A percentile compares a stretch with the other conserved stretches of the same genome.
Evolutionary conservation across 2,797 vertebrate genomes (phyloP).

Genomic region (Rhinatrema bivittatum): DNA sequence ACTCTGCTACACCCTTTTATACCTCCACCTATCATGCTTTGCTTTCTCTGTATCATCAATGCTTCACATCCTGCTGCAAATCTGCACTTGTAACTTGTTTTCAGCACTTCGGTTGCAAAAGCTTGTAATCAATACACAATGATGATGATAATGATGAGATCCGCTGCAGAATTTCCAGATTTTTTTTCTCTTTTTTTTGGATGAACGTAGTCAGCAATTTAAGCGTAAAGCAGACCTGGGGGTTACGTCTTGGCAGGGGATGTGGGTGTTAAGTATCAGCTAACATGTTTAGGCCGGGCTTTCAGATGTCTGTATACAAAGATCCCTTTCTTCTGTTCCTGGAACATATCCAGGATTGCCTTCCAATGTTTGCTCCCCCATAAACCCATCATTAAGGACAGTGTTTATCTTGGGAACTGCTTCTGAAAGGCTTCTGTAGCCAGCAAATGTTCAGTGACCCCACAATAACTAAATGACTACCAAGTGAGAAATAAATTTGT

Average conservation of each 20-base stretch:
- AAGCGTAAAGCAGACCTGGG: no score
- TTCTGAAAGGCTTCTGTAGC: constrained; percentile 56
- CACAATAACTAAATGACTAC: constrained; percentile 49
- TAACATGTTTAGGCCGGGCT: constrained; percentile 67
- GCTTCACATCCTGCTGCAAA: no score
- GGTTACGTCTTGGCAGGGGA: constrained; percentile 61
- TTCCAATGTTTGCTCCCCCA: constrained; percentile 53
- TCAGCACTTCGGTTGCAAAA: no score
- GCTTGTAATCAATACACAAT: no score
- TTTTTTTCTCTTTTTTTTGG: no score
- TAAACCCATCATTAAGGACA: constrained; percentile 59
- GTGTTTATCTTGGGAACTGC: constrained; percentile 58
- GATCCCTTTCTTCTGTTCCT: constrained; percentile 57
- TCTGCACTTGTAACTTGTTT: no score
- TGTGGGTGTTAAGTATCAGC: constrained; percentile 69
- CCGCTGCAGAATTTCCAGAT: no score
- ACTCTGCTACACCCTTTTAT: no score
- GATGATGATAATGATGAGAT: no score
- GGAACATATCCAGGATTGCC: constrained; percentile 66
- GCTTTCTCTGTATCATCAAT: no score
- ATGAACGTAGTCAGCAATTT: no score
- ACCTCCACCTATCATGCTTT: no score
- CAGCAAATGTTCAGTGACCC: constrained; percentile 64
- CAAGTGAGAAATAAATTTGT: constrained; percentile 44
- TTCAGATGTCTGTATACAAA: constrained; percentile 68